phyloP scores from a whole-genome alignment of 1,140 invertebrate species.

The Metopolophium dirhodum region DNA sequence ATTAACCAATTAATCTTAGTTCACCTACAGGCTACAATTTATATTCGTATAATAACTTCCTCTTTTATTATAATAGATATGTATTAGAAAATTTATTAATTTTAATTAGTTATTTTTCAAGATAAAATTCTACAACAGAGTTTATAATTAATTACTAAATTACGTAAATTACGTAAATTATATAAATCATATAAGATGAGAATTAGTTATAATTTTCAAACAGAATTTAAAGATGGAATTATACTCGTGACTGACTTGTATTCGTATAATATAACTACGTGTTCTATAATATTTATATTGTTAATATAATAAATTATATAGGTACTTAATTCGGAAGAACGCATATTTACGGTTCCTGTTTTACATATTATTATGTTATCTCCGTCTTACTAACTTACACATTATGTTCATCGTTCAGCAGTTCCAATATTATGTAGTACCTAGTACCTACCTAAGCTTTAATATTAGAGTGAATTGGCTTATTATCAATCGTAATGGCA shows the following conservation, averaged over 20 bases:
- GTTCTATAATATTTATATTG: not conserved
- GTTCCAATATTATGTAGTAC: not conserved
- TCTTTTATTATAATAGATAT: not conserved
- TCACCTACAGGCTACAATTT: not conserved
- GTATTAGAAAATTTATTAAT: conserved; percentile 10
- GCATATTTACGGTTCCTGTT: not conserved
- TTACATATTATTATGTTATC: not conserved
- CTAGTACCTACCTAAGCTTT: not conserved
- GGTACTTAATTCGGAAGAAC: not conserved
- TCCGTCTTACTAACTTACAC: not conserved
- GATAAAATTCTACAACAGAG: not conserved
- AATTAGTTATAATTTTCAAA: not conserved
- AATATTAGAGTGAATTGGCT: not conserved
- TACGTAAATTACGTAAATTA: not conserved
- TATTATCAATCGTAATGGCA: not conserved
- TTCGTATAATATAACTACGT: not conserved
- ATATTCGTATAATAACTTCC: not conserved
- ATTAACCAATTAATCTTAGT: not conserved
- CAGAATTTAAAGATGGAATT: not conserved
- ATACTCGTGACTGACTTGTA: not conserved
- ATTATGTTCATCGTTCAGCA: not conserved
- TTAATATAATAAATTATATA: not conserved
- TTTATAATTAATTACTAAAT: not conserved
- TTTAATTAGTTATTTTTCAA: not conserved
- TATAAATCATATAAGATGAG: not conserved